Evolutionary conservation across 2,888 invertebrate genomes (phyloP).

Genomic region (Agrotis puta): DNA sequence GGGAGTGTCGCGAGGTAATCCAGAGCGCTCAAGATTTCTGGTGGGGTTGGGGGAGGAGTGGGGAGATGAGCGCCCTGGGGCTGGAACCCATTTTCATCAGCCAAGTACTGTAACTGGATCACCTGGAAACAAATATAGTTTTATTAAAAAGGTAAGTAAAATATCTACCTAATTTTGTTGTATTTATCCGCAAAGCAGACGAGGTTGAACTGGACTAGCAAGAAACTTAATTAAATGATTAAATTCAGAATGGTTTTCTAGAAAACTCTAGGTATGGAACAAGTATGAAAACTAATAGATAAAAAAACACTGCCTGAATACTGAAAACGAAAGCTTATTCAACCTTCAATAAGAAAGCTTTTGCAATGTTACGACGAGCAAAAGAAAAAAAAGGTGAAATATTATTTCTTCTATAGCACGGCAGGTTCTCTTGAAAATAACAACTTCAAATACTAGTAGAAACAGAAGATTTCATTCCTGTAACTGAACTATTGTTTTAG

Average conservation of each 20-base stretch:
- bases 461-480: background rate
- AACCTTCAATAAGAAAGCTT: background rate
- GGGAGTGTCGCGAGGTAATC: constrained; percentile 92
- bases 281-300: background rate
- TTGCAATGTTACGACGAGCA: background rate
- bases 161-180: background rate
- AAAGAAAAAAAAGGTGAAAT: no score
- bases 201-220: background rate
- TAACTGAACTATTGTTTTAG: background rate
- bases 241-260: background rate
- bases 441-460: background rate
- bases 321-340: no score
- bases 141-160: background rate
- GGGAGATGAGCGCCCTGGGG: constrained; percentile 92
- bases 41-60: constrained; percentile 93
- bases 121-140: constrained; percentile 74
- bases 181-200: background rate
- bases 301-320: no score
- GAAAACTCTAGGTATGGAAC: background rate
- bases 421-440: background rate
- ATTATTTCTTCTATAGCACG: background rate
- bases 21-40: constrained; percentile 92
- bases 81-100: constrained; percentile 94
- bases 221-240: background rate
- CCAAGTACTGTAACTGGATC: constrained; percentile 92